Conservation (phyloP, 2,113 vertebrate species). For the Saguinus midas region DNA sequence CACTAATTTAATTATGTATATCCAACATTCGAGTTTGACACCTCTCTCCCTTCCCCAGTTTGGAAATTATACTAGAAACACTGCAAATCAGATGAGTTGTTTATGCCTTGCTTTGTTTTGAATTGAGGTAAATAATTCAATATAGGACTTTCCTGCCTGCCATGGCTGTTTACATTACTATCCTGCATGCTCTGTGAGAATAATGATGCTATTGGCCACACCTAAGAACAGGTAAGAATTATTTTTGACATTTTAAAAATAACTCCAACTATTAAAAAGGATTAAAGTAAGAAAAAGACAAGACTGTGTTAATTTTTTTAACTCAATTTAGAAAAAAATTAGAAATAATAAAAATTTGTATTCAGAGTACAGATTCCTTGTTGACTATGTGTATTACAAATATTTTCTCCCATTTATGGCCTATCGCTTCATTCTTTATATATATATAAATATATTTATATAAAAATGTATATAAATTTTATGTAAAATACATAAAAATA, state of each 20-base stretch:
- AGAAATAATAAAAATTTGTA: background rate
- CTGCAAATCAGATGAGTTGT: background rate
- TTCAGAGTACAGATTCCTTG: background rate
- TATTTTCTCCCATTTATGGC: background rate
- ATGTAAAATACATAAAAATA: too few relatives aligned
- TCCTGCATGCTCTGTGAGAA: background rate
- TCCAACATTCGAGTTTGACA: background rate
- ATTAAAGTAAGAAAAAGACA: background rate
- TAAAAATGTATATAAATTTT: too few relatives aligned
- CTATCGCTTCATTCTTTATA: background rate
- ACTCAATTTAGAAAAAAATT: background rate
- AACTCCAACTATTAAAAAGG: background rate
- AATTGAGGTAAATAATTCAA: background rate
- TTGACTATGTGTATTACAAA: background rate
- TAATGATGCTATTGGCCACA: background rate
- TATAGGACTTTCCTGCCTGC: background rate
- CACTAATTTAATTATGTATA: background rate
- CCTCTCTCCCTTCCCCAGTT: background rate
- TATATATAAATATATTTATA: fast-evolving
- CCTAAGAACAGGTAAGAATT: background rate
- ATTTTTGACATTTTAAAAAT: background rate
- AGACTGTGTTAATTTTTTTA: background rate
- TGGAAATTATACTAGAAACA: background rate
- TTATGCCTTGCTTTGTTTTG: background rate
- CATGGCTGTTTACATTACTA: background rate